Percentiles rank a stretch among this genome's conserved stretches.
These are phyloP conservation scores for Drosophila albomicans DNA, from an alignment of 1,140 invertebrate species.

Conservation along the genomic window DNA sequence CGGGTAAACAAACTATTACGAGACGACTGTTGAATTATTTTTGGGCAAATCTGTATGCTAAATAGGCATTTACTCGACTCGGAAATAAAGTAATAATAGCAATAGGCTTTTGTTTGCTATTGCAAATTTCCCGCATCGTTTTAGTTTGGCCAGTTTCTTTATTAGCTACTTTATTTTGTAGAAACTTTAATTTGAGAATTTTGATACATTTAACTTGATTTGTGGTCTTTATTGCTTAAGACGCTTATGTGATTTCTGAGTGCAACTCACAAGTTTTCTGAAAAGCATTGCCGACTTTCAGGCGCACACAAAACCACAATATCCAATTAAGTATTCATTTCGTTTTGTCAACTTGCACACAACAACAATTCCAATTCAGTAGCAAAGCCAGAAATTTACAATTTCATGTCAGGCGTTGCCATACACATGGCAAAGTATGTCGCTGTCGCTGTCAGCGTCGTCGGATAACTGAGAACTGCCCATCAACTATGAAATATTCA, in stretches of 20 bases:
- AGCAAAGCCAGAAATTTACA: slow-evolving; percentile 69
- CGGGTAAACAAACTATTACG: slow-evolving; percentile 31
- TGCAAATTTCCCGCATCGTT: neutral
- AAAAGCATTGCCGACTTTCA: slow-evolving; percentile 50
- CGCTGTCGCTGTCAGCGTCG: slow-evolving; percentile 54
- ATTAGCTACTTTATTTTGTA: slow-evolving; percentile 9
- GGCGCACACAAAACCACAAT: slow-evolving; percentile 70
- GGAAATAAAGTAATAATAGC: slow-evolving; percentile 2
- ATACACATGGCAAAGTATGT: slow-evolving; percentile 46
- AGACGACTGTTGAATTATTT: slow-evolving; percentile 10
- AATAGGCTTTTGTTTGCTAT: neutral
- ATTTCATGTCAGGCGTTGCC: slow-evolving; percentile 63
- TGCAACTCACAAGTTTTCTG: neutral
- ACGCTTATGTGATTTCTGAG: slow-evolving; percentile 1
- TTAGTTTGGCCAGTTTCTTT: neutral
- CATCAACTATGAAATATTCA: slow-evolving; percentile 77
- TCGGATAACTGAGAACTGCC: slow-evolving; percentile 51
- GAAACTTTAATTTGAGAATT: neutral
- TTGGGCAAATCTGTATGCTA: slow-evolving; percentile 40
- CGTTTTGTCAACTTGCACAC: slow-evolving; percentile 70
- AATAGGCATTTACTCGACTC: slow-evolving; percentile 24
- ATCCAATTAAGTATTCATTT: slow-evolving; percentile 80
- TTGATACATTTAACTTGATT: slow-evolving; percentile 8
- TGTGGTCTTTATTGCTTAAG: slow-evolving; percentile 16
- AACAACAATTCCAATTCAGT: slow-evolving; percentile 16